A percentile compares a stretch with the other conserved stretches of the same genome.
Conservation (phyloP, 92 coral and sea anemone genomes). For the Paramuricea clavata region DNA sequence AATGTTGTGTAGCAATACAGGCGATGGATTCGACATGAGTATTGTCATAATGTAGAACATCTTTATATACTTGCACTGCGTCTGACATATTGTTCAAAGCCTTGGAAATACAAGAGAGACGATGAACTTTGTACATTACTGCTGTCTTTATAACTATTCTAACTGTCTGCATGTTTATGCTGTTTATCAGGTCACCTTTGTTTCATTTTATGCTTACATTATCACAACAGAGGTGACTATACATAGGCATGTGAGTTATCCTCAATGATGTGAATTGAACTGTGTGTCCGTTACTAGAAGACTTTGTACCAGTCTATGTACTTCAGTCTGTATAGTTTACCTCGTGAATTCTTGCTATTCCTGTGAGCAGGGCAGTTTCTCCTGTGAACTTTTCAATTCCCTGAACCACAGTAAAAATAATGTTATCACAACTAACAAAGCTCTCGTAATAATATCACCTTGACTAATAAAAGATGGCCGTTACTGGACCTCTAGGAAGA, state of each 20-base stretch:
- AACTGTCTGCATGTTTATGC: too few relatives aligned
- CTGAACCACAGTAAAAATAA: slow-evolving; percentile 49
- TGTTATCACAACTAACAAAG: background rate
- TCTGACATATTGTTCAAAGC: slow-evolving; percentile 92
- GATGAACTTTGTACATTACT: too few relatives aligned
- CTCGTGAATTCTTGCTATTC: slow-evolving; percentile 97
- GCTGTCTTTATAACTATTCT: too few relatives aligned
- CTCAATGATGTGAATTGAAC: too few relatives aligned
- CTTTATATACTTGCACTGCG: slow-evolving; percentile 88
- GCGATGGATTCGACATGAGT: slow-evolving; percentile 98
- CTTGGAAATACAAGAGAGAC: slow-evolving; percentile 41
- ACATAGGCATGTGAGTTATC: too few relatives aligned
- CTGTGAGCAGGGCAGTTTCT: slow-evolving; percentile 91
- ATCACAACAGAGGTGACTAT: too few relatives aligned
- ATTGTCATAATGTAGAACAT: slow-evolving; percentile 89
- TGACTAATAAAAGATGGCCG: too few relatives aligned
- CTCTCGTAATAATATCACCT: too few relatives aligned
- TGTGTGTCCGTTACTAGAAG: too few relatives aligned
- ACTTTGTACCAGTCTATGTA: background rate
- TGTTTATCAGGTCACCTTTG: too few relatives aligned
- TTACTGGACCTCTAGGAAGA: too few relatives aligned
- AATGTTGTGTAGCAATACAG: slow-evolving; percentile 96
- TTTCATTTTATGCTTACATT: too few relatives aligned
- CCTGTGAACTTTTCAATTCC: slow-evolving; percentile 95
- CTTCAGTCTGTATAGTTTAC: slow-evolving; percentile 24